Evolutionary conservation across 2,888 invertebrate genomes (phyloP), one percentile per base, ranked within the genome.

Genomic region (Spilosoma lubricipeda): DNA sequence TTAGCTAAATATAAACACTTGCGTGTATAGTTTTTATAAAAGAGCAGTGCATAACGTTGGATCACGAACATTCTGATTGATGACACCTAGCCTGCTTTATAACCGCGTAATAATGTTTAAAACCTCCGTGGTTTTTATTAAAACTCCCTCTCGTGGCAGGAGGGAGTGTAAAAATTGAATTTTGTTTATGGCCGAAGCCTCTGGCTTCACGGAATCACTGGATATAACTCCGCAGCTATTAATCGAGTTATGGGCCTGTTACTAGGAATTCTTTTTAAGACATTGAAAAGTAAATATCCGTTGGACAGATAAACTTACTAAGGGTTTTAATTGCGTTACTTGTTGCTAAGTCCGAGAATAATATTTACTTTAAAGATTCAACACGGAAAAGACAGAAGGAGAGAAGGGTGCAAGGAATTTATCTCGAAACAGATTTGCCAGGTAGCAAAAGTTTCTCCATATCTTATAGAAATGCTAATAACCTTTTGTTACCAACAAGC

Each of bases 41-140:
- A 75, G 27, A 76, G 71, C 66, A 39, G 74, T 80, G 75, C 79
- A 80, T 71, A 72, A 76, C 42, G 66, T 77, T 74, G 75, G 77
- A 83, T 80, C 80, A 84, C 81, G 82, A 79, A 80, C 70, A 27
- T 42, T 39, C 78, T 87, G 85, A 88, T 88, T 85, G 85, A 85
- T 85, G 86, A 79, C 79, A 80, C 76, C 74, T 67, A 42, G 48
- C 23, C 42, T 75, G n/a, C 67, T 63, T 75, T 72, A 73, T 59
- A 73, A 59, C 78, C 70, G 36, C 71, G 78, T 81, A 76, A 85
- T 86, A 82, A 82, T 79, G 78, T 80, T 73, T 77, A 42, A 78
- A 83, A 80, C 70, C 67, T 27, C 7, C 13, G 52, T n/a, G 64
- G 30, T 65, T 75, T 67, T 74, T 74, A 71, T 68, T 68, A 71